These are phyloP conservation scores for Anthonomus grandis DNA, from an alignment of 1,140 invertebrate genomes.

Conservation along the genomic window DNA sequence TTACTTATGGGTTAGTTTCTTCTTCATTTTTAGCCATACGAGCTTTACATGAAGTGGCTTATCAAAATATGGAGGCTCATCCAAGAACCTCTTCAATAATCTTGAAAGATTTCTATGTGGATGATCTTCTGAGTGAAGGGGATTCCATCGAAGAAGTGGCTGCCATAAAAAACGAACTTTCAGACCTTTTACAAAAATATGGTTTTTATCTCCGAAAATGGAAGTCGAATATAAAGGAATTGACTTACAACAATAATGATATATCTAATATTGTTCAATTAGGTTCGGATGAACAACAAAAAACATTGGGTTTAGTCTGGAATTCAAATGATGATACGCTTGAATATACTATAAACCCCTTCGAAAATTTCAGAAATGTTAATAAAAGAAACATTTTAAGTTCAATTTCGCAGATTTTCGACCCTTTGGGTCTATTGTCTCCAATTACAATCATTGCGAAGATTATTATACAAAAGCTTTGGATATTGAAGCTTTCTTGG, in stretches of 20 bases:
- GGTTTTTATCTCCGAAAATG: constrained; percentile 7
- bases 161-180: constrained; percentile 35
- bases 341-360: neutral
- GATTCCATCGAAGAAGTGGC: constrained; percentile 10
- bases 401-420: constrained; percentile 32
- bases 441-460: constrained; percentile 42
- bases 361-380: neutral
- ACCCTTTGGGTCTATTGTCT: constrained; percentile 34
- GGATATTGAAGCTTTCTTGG: constrained; percentile 40
- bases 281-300: constrained; percentile 2
- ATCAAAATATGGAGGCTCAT: constrained; percentile 24
- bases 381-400: constrained; percentile 42
- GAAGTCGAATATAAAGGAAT: neutral
- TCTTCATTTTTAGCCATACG: constrained; percentile 45
- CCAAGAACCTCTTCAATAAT: constrained; percentile 33
- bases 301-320: constrained; percentile 13
- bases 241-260: neutral
- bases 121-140: constrained; percentile 49
- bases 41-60: constrained; percentile 36
- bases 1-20: constrained; percentile 38
- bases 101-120: constrained; percentile 49
- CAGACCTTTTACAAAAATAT: constrained; percentile 28
- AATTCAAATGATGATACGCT: constrained; percentile 1
- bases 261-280: neutral
- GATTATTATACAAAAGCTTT: constrained; percentile 43